Base-by-base conservation (phyloP, 30 jellyfish, hydroid and myxozoan genomes). In the Pseudorhiza aurosa region DNA sequence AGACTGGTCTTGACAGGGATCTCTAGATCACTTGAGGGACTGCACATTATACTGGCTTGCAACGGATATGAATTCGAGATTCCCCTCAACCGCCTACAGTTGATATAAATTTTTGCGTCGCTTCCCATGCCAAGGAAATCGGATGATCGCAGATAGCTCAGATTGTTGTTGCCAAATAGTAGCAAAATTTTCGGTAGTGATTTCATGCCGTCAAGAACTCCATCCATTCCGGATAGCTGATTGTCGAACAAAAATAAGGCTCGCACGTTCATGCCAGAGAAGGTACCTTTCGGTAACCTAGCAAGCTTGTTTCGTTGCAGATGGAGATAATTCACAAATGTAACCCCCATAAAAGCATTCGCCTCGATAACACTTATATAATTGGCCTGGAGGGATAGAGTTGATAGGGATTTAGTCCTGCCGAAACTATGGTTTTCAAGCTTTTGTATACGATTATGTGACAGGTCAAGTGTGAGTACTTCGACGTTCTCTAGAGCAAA, bases 141-240 rank as follows among this genome's bases (percentile, higher is more conserved):
- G 0, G 24, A 4, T 4, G 40, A 22, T 9, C 26, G 35, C 9
- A 82, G 12, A n/a, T 12, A 14, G 9, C 44, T 18, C 15, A 77
- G 49, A 25, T 21, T 17, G 31, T 28, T 36, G 47, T 68, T 81
- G 18, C 58, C 85, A 65, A 59, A 64, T 29, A 64, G 28, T 7
- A 63, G 11, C 5, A 81, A 47, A 53, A 25, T 2, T 1, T 27
- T 17, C 1, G 87, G 94, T 4, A 27, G 58, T 27, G 68, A 4
- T 33, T 22, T 51, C 81, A 82, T 55, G 31, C 75, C 81, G 3
- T 56, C 71, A 0, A 82, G 47, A 0, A 69, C 77, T 17, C 87
- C 83, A 0, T 68, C 30, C 76, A 82, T 69, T 22, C 40, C 8
- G 17, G 58, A 25, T 0, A 82, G 26, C 28, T 82, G 36, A 42